These are phyloP conservation scores for Pollenia amentaria DNA, from an alignment of 2,888 invertebrate species.

Conservation along the genomic window DNA sequence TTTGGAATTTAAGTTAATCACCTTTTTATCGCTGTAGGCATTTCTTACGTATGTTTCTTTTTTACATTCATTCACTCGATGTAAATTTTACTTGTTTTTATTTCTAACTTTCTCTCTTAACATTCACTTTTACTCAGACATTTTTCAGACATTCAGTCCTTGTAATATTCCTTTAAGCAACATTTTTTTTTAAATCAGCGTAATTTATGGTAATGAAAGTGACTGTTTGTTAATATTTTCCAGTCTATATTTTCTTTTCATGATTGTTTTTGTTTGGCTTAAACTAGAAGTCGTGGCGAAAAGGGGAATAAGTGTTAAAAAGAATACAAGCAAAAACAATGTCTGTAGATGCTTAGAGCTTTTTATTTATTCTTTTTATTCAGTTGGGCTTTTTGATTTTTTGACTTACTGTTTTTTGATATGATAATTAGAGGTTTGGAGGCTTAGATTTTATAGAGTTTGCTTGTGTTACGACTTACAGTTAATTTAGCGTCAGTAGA, in stretches of 20 bases:
- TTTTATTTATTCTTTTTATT: background rate
- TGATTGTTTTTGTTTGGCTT: background rate
- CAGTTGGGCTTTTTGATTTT: background rate
- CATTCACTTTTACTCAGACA: background rate
- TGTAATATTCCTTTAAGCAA: constrained; percentile 43
- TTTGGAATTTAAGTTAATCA: constrained; percentile 42
- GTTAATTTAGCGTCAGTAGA: too few species aligned
- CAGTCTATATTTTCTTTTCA: background rate
- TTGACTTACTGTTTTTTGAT: constrained; percentile 1
- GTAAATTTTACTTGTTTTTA: background rate
- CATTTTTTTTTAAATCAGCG: background rate
- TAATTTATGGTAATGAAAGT: constrained; percentile 65
- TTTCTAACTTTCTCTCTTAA: constrained; percentile 15
- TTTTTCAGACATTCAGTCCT: background rate
- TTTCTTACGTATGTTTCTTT: background rate
- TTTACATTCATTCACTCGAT: background rate
- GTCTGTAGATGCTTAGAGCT: constrained; percentile 11
- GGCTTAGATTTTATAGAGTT: too few species aligned
- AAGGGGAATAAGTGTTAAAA: constrained; percentile 1
- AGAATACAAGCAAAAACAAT: constrained; percentile 25
- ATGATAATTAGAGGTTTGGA: constrained; percentile 21
- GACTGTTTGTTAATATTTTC: constrained; percentile 22
- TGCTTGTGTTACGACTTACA: too few species aligned
- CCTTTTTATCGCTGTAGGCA: background rate
- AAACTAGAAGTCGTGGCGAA: background rate